Percentiles rank a stretch among this genome's conserved stretches.
Evolutionary conservation across 2,113 vertebrate genomes (phyloP).

Genomic region (Potamarius usumacintae): DNA sequence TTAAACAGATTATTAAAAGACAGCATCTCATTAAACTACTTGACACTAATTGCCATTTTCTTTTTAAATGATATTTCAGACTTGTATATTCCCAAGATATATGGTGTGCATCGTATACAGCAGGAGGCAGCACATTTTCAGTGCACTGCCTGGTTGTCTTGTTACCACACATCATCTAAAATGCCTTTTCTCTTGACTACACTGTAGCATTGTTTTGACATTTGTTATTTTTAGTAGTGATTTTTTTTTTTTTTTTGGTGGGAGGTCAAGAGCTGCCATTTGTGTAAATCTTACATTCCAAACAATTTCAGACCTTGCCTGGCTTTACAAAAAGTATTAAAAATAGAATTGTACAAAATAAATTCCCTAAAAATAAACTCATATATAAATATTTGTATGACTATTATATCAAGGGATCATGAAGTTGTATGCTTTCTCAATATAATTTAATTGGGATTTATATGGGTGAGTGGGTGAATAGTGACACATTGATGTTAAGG

Average conservation of each 20-base stretch:
- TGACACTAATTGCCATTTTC: conserved; percentile 54
- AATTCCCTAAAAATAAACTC: background rate
- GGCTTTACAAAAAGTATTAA: background rate
- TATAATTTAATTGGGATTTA: conserved; percentile 7
- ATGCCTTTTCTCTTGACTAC: conserved; percentile 30
- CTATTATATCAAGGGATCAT: background rate
- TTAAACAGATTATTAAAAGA: conserved; percentile 52
- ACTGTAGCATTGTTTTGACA: conserved; percentile 36
- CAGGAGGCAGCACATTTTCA: conserved; percentile 58
- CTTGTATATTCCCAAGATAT: conserved; percentile 42
- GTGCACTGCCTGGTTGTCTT: conserved; percentile 54
- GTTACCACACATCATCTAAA: conserved; percentile 48
- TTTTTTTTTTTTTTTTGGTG: background rate
- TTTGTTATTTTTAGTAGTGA: conserved; percentile 30
- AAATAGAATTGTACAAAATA: background rate
- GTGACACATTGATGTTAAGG: background rate
- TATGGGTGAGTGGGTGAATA: background rate
- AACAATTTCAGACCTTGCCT: background rate
- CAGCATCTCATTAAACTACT: conserved; percentile 24
- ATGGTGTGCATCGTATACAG: conserved; percentile 31
- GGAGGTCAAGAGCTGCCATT: conserved; percentile 12
- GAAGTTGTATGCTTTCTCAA: background rate
- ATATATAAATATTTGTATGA: background rate
- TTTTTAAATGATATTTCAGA: conserved; percentile 57
- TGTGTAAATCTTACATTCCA: background rate